phyloP scores from a whole-genome alignment of 2,888 invertebrate species.

The Caenorhabditis auriculariae region DNA sequence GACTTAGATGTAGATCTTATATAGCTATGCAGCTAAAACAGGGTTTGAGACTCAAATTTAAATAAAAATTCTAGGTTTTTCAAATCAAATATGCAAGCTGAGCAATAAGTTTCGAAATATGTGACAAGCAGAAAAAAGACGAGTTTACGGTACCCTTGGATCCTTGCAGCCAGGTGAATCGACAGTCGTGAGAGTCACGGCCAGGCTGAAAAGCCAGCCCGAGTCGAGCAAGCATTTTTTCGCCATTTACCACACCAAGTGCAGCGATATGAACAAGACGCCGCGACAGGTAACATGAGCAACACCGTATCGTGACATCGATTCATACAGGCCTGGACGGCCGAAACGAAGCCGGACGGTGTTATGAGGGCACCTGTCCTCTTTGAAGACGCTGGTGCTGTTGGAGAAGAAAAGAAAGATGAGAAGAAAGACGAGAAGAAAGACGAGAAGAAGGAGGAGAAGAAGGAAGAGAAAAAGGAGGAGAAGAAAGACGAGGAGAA shows the following conservation, averaged over 20 bases:
- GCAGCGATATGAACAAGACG: conserved; percentile 16
- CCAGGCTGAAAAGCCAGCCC: conserved; percentile 27
- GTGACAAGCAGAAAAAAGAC: no score
- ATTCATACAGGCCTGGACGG: conserved; percentile 26
- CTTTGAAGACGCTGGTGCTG: conserved; percentile 11
- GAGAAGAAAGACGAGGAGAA: conserved; percentile 5
- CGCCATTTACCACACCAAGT: conserved; percentile 48
- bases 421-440: conserved; percentile 10
- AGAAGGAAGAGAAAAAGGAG: conserved; percentile 10
- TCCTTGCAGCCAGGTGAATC: conserved; percentile 42
- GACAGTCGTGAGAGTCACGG: conserved; percentile 26
- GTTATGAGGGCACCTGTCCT: conserved; percentile 33
- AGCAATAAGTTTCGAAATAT: no score
- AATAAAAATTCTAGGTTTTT: no score
- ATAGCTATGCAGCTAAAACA: no score
- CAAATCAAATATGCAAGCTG: no score
- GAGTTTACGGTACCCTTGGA: no score
- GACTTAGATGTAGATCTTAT: no score
- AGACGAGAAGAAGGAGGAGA: conserved; percentile 7
- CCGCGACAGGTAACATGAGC: conserved; percentile 15
- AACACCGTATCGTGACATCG: background rate
- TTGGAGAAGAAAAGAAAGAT: conserved; percentile 7
- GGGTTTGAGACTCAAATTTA: no score
- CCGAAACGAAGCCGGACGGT: conserved; percentile 44
- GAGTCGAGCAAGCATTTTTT: conserved; percentile 41